phyloP scores from a whole-genome alignment of 2,797 vertebrate species.

The Vespertilio murinus region DNA sequence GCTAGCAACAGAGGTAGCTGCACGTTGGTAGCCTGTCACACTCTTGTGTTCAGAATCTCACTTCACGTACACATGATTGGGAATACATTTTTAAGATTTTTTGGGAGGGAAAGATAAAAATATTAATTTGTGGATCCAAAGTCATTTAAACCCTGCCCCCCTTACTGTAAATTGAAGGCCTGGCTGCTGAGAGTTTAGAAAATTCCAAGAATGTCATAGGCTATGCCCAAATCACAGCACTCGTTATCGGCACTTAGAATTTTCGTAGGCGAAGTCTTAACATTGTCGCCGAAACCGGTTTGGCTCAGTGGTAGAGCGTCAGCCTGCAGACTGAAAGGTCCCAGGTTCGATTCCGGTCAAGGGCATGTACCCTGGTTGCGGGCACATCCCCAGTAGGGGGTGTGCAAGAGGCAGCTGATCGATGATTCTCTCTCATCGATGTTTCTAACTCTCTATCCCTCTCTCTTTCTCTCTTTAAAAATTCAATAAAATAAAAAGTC shows the following conservation, averaged over 20 bases:
- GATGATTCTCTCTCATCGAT: too few relatives aligned
- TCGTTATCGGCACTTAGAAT: not conserved
- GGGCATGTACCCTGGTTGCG: too few relatives aligned
- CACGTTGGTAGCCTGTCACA: not conserved
- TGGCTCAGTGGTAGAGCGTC: too few relatives aligned
- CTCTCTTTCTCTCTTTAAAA: too few relatives aligned
- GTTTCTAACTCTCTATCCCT: too few relatives aligned
- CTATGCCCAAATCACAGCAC: not conserved
- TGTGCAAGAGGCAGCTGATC: too few relatives aligned
- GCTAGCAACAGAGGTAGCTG: not conserved
- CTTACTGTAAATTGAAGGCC: slow-evolving; percentile 33
- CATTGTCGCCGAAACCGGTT: too few relatives aligned
- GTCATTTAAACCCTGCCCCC: not conserved
- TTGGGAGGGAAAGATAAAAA: not conserved
- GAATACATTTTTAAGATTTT: not conserved
- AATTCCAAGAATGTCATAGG: not conserved
- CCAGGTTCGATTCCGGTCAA: too few relatives aligned
- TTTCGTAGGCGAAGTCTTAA: not conserved
- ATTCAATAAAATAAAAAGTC: too few relatives aligned
- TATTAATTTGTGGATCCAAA: not conserved
- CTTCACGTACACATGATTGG: not conserved
- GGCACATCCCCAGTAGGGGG: too few relatives aligned
- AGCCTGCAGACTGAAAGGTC: too few relatives aligned
- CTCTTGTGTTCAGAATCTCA: not conserved
- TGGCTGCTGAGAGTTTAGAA: not conserved